These are phyloP conservation scores for Dasysyrphus tricinctus DNA, from an alignment of 2,888 invertebrate genomes.

Conservation along the genomic window DNA sequence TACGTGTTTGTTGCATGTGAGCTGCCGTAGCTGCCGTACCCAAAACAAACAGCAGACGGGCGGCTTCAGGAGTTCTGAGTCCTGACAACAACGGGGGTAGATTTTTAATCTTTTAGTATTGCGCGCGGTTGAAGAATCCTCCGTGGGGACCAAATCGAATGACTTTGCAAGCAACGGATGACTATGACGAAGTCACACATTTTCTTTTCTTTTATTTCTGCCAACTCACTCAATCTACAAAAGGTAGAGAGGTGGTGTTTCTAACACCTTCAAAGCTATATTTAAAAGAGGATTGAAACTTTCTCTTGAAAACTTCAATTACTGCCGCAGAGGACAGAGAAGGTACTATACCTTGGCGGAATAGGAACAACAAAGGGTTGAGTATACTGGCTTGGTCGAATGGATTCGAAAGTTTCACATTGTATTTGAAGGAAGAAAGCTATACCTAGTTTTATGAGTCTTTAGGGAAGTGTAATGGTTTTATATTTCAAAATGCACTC, in stretches of 20 bases:
- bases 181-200: slow-evolving; percentile 69
- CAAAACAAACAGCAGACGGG: slow-evolving; percentile 68
- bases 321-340: slow-evolving; percentile 34
- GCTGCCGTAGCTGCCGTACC: slow-evolving; percentile 7
- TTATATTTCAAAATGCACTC: slow-evolving; percentile 7
- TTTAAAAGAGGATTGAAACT: slow-evolving; percentile 70
- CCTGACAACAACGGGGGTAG: slow-evolving; percentile 9
- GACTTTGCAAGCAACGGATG: slow-evolving; percentile 58
- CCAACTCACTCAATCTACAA: slow-evolving; percentile 54
- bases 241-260: slow-evolving; percentile 2
- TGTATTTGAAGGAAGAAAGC: slow-evolving; percentile 50
- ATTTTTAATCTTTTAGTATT: slow-evolving; percentile 70
- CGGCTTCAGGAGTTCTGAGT: neutral
- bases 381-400: slow-evolving; percentile 31
- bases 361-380: neutral
- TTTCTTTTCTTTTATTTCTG: slow-evolving; percentile 23
- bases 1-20: slow-evolving; percentile 70
- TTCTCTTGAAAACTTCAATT: slow-evolving; percentile 70
- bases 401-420: slow-evolving; percentile 49
- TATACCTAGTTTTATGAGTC: slow-evolving; percentile 7
- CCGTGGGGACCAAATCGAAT: slow-evolving; percentile 60
- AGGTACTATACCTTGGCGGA: neutral
- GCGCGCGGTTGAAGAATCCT: slow-evolving; percentile 40
- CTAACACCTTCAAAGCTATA: slow-evolving; percentile 60
- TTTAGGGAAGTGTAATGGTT: neutral